Evolutionary conservation across 2,888 invertebrate species (phyloP).

Genomic region (Scaptomyza polygonia): DNA sequence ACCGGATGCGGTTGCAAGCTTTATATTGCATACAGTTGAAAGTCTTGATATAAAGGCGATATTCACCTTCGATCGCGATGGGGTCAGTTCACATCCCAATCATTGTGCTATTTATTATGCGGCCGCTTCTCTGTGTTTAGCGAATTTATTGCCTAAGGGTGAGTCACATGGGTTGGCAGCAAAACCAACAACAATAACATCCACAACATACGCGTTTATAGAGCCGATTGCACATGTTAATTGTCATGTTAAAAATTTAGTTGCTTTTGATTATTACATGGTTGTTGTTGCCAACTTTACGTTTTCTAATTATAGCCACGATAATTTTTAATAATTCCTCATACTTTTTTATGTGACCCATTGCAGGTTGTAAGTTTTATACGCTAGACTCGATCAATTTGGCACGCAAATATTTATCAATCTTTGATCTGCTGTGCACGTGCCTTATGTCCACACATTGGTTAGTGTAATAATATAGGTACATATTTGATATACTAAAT

Average conservation of each 20-base stretch:
- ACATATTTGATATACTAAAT: not conserved
- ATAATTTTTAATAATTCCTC: conserved; percentile 43
- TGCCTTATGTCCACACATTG: conserved; percentile 91
- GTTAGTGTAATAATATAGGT: conserved; percentile 84
- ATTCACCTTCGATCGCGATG: conserved; percentile 96
- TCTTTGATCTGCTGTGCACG: conserved; percentile 93
- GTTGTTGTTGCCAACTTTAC: conserved; percentile 33
- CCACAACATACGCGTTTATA: conserved; percentile 28
- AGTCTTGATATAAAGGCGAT: conserved; percentile 91
- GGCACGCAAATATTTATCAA: conserved; percentile 92
- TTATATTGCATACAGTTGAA: conserved; percentile 89
- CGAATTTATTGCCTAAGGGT: conserved; percentile 90
- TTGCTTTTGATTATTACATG: conserved; percentile 31
- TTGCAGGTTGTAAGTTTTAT: conserved; percentile 92
- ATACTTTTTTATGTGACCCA: conserved; percentile 56
- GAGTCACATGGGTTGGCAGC: conserved; percentile 82
- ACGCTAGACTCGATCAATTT: conserved; percentile 94
- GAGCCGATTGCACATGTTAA: conserved; percentile 68
- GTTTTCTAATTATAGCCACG: conserved; percentile 42
- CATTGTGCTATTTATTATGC: conserved; percentile 94
- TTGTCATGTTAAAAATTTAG: conserved; percentile 65
- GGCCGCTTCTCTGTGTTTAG: conserved; percentile 90
- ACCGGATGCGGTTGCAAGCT: conserved; percentile 87
- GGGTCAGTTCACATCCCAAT: conserved; percentile 96
- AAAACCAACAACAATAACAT: conserved; percentile 30